Evolutionary conservation across 2,797 vertebrate genomes (phyloP).

Genomic region (Oreochromis grahami): DNA sequence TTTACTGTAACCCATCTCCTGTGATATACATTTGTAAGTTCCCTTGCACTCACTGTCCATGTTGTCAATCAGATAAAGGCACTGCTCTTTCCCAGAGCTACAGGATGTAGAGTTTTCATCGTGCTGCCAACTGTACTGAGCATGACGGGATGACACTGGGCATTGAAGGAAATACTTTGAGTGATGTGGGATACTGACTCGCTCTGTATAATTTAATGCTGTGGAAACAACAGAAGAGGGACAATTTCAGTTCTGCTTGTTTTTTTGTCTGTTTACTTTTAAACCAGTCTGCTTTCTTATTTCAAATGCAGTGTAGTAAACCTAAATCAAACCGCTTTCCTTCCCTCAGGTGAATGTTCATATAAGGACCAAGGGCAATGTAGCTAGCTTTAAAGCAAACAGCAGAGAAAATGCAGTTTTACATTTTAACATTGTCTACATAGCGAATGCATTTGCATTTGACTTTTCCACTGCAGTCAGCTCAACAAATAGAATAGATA

Average conservation of each 20-base stretch:
- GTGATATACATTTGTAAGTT: slow-evolving; percentile 41
- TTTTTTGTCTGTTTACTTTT: not conserved
- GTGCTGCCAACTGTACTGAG: slow-evolving; percentile 59
- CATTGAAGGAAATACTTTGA: slow-evolving; percentile 57
- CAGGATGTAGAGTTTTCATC: not conserved
- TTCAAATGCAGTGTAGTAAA: not conserved
- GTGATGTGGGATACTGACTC: not conserved
- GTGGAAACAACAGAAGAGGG: not conserved
- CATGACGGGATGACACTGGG: slow-evolving; percentile 54
- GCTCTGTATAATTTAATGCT: accelerated
- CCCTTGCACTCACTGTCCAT: slow-evolving; percentile 41
- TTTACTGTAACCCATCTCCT: slow-evolving; percentile 40
- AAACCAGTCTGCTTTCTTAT: not conserved
- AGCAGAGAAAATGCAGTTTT: not conserved
- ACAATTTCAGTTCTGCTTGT: not conserved
- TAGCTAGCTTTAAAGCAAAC: accelerated
- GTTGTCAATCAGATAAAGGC: slow-evolving; percentile 56
- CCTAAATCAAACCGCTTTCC: not conserved
- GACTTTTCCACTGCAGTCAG: not conserved
- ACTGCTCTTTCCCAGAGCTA: not conserved
- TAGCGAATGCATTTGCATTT: not conserved
- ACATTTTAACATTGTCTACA: not conserved
- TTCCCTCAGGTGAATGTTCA: not conserved
- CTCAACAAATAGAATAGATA: not conserved
- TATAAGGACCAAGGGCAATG: not conserved